These are phyloP conservation scores for Sminthopsis crassicaudata DNA, from an alignment of 2,113 vertebrate species.

Conservation along the genomic window DNA sequence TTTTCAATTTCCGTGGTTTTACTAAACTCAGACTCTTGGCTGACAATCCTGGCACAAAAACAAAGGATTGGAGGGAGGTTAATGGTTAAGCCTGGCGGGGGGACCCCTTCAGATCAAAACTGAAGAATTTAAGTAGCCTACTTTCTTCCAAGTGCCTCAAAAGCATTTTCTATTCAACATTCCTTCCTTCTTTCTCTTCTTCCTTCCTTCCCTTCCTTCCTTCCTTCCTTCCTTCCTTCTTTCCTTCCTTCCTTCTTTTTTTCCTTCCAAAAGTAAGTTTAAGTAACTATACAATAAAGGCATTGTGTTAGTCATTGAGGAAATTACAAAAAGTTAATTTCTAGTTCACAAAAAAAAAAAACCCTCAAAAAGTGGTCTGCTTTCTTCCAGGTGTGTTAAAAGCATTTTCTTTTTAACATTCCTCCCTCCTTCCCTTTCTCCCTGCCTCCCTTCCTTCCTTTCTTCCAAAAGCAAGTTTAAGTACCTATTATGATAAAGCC, in stretches of 20 bases:
- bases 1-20: slow-evolving; percentile 32
- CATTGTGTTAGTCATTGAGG: background rate
- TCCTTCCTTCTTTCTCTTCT: background rate
- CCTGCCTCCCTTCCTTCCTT: background rate
- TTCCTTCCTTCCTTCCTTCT: slow-evolving; percentile 24
- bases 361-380: background rate
- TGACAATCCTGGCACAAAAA: slow-evolving; percentile 56
- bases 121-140: slow-evolving; percentile 27
- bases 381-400: slow-evolving; percentile 37
- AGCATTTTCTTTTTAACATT: slow-evolving; percentile 35
- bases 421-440: background rate
- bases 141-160: slow-evolving; percentile 36
- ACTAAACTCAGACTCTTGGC: slow-evolving; percentile 8
- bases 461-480: background rate
- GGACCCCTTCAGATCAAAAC: slow-evolving; percentile 65
- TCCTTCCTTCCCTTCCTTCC: background rate
- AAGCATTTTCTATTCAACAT: slow-evolving; percentile 41
- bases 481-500: background rate
- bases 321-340: background rate
- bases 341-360: background rate
- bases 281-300: background rate
- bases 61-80: slow-evolving; percentile 45
- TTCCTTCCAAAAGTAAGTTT: background rate
- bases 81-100: slow-evolving; percentile 45
- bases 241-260: background rate